phyloP scores from a whole-genome alignment of 64 coral and sea anemone species.

The Actinia equina region DNA sequence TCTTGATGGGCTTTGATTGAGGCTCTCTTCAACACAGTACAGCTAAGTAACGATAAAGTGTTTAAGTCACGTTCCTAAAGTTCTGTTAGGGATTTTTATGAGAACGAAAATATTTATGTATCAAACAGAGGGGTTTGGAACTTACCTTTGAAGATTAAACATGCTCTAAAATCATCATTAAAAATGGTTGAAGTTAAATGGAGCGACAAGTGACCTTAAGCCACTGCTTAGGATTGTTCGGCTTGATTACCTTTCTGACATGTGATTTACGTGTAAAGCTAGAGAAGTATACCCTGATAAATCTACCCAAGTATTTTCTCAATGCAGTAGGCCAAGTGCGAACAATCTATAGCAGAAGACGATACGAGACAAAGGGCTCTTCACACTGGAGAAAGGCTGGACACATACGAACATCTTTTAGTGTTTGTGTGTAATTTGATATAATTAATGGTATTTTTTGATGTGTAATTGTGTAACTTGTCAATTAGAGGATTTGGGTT shows the following conservation, averaged over 20 bases:
- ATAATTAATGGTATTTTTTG: background rate
- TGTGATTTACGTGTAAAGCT: background rate
- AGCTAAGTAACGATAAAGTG: background rate
- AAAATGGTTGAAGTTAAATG: background rate
- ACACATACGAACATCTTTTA: background rate
- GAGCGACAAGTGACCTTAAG: background rate
- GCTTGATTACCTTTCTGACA: conserved; percentile 9
- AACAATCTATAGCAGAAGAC: background rate
- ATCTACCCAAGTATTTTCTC: background rate
- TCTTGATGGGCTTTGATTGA: background rate
- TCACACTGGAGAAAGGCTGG: background rate
- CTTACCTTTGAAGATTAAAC: background rate
- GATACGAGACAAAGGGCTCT: background rate
- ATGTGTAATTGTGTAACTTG: background rate
- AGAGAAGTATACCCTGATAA: background rate
- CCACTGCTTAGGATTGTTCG: background rate
- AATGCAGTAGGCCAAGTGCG: too few species aligned
- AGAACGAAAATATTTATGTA: background rate
- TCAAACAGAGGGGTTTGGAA: background rate
- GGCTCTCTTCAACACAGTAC: background rate
- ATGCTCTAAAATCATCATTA: background rate
- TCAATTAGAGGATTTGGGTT: background rate
- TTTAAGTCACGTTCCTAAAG: background rate
- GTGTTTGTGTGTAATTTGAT: background rate
- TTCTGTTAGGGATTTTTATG: background rate